Base-by-base conservation (phyloP, 2,113 vertebrate species). In the Suncus etruscus region DNA sequence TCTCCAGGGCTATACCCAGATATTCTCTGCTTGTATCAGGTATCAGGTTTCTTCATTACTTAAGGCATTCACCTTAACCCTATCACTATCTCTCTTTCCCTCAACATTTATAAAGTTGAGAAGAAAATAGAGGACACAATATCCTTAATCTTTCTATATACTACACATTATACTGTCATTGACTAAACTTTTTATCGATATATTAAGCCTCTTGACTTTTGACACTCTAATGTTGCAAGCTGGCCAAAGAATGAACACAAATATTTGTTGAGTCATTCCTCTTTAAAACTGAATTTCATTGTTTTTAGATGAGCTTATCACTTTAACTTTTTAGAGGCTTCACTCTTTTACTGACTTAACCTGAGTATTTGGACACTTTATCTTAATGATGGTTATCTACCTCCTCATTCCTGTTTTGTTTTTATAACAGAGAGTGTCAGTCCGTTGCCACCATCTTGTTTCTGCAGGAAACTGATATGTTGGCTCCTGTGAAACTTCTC, bases 291-390 rank as follows among this genome's bases (percentile, higher is more conserved):
- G 39, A n/a, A 75, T 39, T 54, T 69, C 9, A 39, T 4, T 27
- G 16, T 14, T 31, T 50, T 76, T 5, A 51, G 75, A 27, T 31
- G 50, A 22, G 22, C 27, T 12, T 45, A 1, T 16, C 14, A 74
- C 31, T 51, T 24, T 63, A 47, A 65, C 29, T 69, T 81, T 31
- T 47, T 27, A 51, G 72, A 50, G 20, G 18, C 18, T 10, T 15
- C 15, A 7, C 1, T 48, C 22, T 78, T n/a, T 50, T 54, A 3
- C 1, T 0, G 2, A 32, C 25, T 61, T 7, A 16, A 0, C 27
- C 9, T 12, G 25, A 47, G 4, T n/a, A 29, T 50, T 11, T 16
- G 45, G 31, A 81, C 83, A 15, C 11, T 58, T 45, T 45, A 22
- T 81, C 24, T 51, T 8, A 22, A 3, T 15, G 29, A 65, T 1